phyloP scores from a whole-genome alignment of 2,888 invertebrate genomes.

The Protophormia terraenovae region DNA sequence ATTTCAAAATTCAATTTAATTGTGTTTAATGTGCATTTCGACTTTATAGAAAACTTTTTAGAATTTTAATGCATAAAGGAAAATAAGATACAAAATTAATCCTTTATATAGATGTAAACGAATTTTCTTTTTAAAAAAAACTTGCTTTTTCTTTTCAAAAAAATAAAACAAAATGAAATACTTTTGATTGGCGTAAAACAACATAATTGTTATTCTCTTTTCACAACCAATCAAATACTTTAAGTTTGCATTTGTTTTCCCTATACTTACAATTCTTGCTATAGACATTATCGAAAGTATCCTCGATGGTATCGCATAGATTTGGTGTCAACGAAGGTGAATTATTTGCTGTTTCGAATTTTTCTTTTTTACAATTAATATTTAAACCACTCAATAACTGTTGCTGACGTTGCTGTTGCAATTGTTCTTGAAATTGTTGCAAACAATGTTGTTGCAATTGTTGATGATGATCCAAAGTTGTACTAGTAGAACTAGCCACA shows the following conservation, averaged over 20 bases:
- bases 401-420: constrained; percentile 72
- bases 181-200: no score
- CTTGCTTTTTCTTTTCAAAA: neutral
- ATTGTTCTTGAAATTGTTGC: constrained; percentile 72
- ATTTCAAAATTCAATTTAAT: no score
- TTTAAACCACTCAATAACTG: constrained; percentile 74
- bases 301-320: constrained; percentile 80
- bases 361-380: constrained; percentile 79
- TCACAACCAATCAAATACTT: neutral
- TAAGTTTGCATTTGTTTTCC: neutral
- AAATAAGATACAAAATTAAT: no score
- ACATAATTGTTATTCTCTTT: neutral
- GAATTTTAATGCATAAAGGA: no score
- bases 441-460: constrained; percentile 69
- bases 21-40: no score
- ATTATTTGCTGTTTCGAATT: constrained; percentile 72
- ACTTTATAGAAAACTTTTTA: no score
- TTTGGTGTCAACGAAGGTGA: constrained; percentile 70
- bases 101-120: no score
- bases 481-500: constrained; percentile 66
- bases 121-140: constrained; percentile 36
- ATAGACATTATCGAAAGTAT: constrained; percentile 79
- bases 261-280: constrained; percentile 81
- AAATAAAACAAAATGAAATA: no score
- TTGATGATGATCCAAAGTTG: constrained; percentile 72